These are phyloP conservation scores for Lucifuga dentata DNA, from an alignment of 2,113 vertebrate genomes.

Conservation along the genomic window DNA sequence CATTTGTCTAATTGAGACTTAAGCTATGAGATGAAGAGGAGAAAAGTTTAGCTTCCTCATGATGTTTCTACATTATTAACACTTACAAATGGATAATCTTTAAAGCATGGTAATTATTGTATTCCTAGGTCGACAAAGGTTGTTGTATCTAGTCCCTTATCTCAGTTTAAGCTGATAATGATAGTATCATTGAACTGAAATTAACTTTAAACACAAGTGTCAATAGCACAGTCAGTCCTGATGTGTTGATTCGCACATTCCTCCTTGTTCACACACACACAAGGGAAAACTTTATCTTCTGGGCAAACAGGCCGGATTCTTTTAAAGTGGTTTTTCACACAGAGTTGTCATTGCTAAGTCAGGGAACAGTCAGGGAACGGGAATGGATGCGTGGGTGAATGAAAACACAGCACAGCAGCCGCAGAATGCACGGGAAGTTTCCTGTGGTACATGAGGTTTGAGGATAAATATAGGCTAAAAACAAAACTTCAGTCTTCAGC, in stretches of 20 bases:
- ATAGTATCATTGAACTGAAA: constrained; percentile 50
- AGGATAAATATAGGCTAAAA: constrained; percentile 59
- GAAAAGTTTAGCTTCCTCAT: background rate
- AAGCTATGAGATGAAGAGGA: too few species aligned
- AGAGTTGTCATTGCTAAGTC: constrained; percentile 14
- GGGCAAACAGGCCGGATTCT: constrained; percentile 56
- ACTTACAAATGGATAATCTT: background rate
- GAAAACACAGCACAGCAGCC: constrained; percentile 19
- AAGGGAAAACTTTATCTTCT: constrained; percentile 50
- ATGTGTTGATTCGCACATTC: constrained; percentile 59
- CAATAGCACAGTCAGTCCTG: constrained; percentile 40
- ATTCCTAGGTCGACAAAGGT: background rate
- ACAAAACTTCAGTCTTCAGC: constrained; percentile 4
- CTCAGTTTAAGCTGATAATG: constrained; percentile 50
- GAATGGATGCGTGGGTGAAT: constrained; percentile 6
- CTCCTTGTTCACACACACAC: constrained; percentile 52
- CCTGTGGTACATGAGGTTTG: constrained; percentile 51
- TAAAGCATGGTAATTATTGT: constrained; percentile 9
- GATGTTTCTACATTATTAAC: constrained; percentile 14
- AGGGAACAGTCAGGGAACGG: background rate
- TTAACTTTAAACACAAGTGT: constrained; percentile 56
- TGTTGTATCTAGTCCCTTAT: constrained; percentile 43
- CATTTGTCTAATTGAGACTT: too few species aligned
- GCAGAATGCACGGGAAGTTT: constrained; percentile 64
- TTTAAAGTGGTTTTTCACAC: constrained; percentile 62